Percentiles rank a stretch among this genome's conserved stretches.
phyloP scores from a whole-genome alignment of 2,113 vertebrate species.

The Macaca nemestrina region DNA sequence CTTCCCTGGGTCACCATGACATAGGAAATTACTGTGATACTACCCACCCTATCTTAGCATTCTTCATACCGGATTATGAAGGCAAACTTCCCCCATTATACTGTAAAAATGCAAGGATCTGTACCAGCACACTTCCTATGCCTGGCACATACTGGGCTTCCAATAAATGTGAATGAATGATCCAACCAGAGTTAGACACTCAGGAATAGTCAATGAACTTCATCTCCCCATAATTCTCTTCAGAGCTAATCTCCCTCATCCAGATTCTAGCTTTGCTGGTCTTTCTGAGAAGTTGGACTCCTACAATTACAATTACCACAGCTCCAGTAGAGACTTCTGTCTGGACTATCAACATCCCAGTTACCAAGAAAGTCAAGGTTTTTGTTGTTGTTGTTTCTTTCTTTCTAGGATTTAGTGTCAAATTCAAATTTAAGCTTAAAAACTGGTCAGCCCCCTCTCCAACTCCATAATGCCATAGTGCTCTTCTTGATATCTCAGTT shows the following conservation, averaged over 20 bases:
- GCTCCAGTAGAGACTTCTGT: neutral
- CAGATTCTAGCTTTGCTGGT: neutral
- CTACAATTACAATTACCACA: neutral
- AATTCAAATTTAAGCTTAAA: neutral
- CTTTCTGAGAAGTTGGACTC: neutral
- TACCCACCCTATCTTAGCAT: neutral
- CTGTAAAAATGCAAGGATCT: neutral
- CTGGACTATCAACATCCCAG: neutral
- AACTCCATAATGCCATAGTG: neutral
- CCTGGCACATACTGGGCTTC: neutral
- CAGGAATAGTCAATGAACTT: neutral
- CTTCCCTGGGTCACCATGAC: neutral
- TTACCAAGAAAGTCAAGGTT: neutral
- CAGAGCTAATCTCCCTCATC: neutral
- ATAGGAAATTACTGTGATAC: neutral
- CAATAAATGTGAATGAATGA: neutral
- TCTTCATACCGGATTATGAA: neutral
- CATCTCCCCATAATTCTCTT: neutral
- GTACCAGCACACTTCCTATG: neutral
- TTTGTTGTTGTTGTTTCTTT: neutral
- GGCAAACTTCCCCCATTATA: neutral
- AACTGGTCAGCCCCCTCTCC: neutral
- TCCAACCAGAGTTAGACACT: neutral
- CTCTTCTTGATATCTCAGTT: neutral
- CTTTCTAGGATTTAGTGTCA: neutral